Conservation (phyloP, 1,140 invertebrate species). For the Drosophila subpulchrella region DNA sequence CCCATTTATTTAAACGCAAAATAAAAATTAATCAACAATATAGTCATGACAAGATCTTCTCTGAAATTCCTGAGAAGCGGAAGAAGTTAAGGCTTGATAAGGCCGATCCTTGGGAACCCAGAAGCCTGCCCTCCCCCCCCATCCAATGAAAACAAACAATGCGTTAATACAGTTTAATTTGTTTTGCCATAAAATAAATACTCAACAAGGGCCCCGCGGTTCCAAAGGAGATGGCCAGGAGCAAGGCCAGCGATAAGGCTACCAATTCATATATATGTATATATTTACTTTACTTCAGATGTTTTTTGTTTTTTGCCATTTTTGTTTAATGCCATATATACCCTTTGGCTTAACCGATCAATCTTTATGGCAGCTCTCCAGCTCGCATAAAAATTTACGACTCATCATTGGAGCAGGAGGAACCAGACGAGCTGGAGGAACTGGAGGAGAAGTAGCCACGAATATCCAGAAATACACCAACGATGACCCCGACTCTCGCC, state of each 20-base stretch:
- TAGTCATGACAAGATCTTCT: not conserved
- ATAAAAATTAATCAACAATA: constrained; percentile 1
- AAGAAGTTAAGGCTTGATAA: not conserved
- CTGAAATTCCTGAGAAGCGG: not conserved
- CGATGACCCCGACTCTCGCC: not conserved
- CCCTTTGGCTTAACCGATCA: constrained; percentile 34
- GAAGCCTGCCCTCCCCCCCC: not conserved
- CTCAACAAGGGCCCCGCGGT: constrained; percentile 6
- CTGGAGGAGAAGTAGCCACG: not conserved
- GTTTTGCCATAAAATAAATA: constrained; percentile 28
- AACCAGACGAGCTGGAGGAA: not conserved
- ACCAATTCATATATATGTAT: not conserved
- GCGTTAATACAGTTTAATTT: constrained; percentile 31
- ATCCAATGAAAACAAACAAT: constrained; percentile 29
- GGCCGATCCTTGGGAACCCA: not conserved
- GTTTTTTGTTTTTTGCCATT: not conserved
- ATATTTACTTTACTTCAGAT: not conserved
- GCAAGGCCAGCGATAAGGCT: constrained; percentile 27
- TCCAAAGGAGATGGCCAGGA: constrained; percentile 7
- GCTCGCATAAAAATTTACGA: constrained; percentile 66
- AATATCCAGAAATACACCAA: no score
- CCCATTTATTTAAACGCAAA: not conserved
- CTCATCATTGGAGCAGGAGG: constrained; percentile 11
- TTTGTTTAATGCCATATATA: not conserved
- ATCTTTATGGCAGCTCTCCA: constrained; percentile 58